Conservation (phyloP, 2,797 vertebrate species). For the Macropodus opercularis region DNA sequence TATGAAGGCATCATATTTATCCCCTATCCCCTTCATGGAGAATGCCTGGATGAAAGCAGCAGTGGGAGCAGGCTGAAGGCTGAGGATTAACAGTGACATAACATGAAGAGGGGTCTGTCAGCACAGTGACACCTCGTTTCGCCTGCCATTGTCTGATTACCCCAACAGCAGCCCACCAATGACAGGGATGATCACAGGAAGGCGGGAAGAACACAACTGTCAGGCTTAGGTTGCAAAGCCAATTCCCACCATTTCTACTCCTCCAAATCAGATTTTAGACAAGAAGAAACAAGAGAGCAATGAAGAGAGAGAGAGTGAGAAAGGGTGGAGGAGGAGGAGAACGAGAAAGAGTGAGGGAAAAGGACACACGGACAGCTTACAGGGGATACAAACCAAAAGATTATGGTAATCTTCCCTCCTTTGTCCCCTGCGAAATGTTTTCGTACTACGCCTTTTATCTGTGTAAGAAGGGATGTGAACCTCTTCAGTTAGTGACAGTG, state of each 20-base stretch:
- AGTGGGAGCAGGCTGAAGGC: conserved; percentile 72
- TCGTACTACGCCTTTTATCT: conserved; percentile 99
- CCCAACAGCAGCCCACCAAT: conserved; percentile 86
- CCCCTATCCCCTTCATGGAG: conserved; percentile 57
- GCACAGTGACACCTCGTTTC: conserved; percentile 88
- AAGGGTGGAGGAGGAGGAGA: conserved; percentile 62
- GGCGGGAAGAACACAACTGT: conserved; percentile 96
- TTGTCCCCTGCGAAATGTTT: conserved; percentile 99
- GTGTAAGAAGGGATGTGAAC: conserved; percentile 98
- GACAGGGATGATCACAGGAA: conserved; percentile 94
- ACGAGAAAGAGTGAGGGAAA: conserved; percentile 69
- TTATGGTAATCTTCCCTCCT: conserved; percentile 99
- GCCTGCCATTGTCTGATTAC: conserved; percentile 89
- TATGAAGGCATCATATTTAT: conserved; percentile 79
- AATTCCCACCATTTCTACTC: conserved; percentile 88
- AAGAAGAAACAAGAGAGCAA: conserved; percentile 76
- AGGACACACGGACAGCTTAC: conserved; percentile 97
- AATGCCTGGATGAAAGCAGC: conserved; percentile 70
- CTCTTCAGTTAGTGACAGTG: conserved; percentile 98
- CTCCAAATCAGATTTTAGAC: conserved; percentile 93
- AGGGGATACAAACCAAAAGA: conserved; percentile 98
- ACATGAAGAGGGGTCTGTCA: conserved; percentile 87
- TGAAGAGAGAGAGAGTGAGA: conserved; percentile 60
- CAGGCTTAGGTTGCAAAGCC: conserved; percentile 88
- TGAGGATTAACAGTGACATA: conserved; percentile 88